A percentile compares a stretch with the other conserved stretches of the same genome.
phyloP scores from a whole-genome alignment of 2,888 invertebrate genomes.

The Dilophus febrilis region DNA sequence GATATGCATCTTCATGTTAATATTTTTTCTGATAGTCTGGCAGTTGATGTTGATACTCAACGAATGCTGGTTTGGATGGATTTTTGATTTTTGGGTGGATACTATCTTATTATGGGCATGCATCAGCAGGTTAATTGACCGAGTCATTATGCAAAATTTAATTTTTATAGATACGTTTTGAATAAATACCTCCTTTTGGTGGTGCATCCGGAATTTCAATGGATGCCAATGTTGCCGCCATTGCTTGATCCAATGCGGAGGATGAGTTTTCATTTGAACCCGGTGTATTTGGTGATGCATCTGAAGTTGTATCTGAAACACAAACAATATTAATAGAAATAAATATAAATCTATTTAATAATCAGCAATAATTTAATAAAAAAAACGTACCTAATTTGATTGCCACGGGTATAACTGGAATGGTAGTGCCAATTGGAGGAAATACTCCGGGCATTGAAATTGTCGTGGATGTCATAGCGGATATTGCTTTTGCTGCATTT shows the following conservation, averaged over 20 bases:
- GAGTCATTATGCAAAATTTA: too few relatives aligned
- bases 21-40: too few relatives aligned
- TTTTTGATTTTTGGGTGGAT: too few relatives aligned
- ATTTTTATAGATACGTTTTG: background rate
- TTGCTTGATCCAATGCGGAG: constrained; percentile 77
- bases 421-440: constrained; percentile 23
- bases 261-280: constrained; percentile 31
- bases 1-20: too few relatives aligned
- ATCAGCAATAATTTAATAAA: background rate
- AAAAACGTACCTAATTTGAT: background rate
- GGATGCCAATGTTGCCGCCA: constrained; percentile 85
- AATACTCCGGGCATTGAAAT: constrained; percentile 21
- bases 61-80: too few relatives aligned
- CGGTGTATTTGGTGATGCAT: constrained; percentile 23
- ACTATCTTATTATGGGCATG: too few relatives aligned
- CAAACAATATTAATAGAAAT: too few relatives aligned
- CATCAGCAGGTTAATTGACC: too few relatives aligned
- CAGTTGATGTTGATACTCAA: too few relatives aligned
- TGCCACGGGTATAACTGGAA: constrained; percentile 14
- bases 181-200: constrained; percentile 16
- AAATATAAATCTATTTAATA: too few relatives aligned
- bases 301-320: constrained; percentile 20
- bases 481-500: constrained; percentile 28
- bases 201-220: constrained; percentile 50
- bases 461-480: constrained; percentile 29